Evolutionary conservation across 2,888 invertebrate genomes (phyloP).

Genomic region (Mesochorus sp.): DNA sequence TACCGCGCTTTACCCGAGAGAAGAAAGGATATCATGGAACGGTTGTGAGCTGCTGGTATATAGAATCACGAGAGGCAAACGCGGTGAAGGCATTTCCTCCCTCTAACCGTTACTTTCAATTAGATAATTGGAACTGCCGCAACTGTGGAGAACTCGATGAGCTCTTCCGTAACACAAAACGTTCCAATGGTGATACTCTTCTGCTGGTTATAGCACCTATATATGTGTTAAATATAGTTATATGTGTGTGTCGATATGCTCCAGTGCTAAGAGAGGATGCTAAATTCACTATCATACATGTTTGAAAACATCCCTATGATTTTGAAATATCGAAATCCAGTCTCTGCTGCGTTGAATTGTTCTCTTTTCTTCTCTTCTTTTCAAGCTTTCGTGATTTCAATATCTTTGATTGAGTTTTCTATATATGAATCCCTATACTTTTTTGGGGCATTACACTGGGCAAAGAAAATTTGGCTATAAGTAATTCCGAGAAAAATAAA

Average conservation of each 20-base stretch:
- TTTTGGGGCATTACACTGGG: background rate
- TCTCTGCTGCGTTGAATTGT: background rate
- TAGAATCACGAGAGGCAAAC: slow-evolving; percentile 21
- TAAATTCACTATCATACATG: background rate
- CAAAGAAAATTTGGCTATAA: background rate
- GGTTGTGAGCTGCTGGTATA: slow-evolving; percentile 19
- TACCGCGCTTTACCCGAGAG: slow-evolving; percentile 17
- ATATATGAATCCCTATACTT: background rate
- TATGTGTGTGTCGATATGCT: background rate
- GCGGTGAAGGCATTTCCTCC: slow-evolving; percentile 3
- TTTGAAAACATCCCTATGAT: background rate
- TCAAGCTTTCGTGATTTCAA: background rate
- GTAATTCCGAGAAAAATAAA: background rate
- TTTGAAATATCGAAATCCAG: background rate
- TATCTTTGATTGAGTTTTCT: background rate
- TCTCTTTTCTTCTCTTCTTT: background rate
- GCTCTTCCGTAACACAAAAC: slow-evolving; percentile 61
- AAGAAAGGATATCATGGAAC: slow-evolving; percentile 29
- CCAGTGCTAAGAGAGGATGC: background rate
- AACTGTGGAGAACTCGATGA: slow-evolving; percentile 58
- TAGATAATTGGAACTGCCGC: slow-evolving; percentile 76
- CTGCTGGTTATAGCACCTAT: slow-evolving; percentile 19
- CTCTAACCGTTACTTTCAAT: slow-evolving; percentile 73
- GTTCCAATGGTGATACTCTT: slow-evolving; percentile 36
- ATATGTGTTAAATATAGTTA: background rate